These are phyloP conservation scores for Cerastoderma edule DNA, from an alignment of 2,888 invertebrate genomes.

Conservation along the genomic window DNA sequence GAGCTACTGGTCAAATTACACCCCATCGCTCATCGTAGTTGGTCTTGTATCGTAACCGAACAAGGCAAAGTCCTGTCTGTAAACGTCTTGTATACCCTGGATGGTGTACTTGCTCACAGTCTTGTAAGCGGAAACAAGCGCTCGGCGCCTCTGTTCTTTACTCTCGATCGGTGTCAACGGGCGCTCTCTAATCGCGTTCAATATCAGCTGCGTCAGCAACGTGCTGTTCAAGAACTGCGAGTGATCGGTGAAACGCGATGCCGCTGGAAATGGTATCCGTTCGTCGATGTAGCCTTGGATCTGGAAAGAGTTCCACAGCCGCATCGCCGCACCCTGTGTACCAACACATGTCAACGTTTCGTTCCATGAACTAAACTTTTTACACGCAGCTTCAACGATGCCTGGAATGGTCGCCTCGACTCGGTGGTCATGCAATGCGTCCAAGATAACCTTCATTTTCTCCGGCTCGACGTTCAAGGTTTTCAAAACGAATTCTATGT, in stretches of 20 bases:
- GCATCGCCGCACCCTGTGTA: background rate
- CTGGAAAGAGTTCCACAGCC: conserved; percentile 11
- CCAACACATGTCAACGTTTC: background rate
- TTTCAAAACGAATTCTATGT: conserved; percentile 28
- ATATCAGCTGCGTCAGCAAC: background rate
- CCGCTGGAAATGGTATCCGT: background rate
- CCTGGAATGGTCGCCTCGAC: conserved; percentile 1
- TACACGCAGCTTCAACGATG: conserved; percentile 1
- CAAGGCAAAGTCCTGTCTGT: background rate
- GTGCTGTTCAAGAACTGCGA: background rate
- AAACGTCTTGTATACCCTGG: background rate
- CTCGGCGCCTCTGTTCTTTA: background rate
- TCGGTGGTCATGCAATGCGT: background rate
- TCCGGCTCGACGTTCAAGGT: background rate
- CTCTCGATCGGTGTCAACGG: background rate
- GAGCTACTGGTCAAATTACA: no score
- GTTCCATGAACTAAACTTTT: background rate
- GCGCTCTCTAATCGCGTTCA: background rate
- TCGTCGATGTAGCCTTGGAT: conserved; percentile 4
- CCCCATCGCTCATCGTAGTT: no score
- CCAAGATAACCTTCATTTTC: background rate
- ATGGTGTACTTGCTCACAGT: background rate
- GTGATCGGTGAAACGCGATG: background rate
- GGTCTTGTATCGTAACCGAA: conserved; percentile 1
- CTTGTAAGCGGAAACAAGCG: background rate